Base-by-base conservation (phyloP, 2,797 vertebrate species). In the Tamandua tetradactyla region DNA sequence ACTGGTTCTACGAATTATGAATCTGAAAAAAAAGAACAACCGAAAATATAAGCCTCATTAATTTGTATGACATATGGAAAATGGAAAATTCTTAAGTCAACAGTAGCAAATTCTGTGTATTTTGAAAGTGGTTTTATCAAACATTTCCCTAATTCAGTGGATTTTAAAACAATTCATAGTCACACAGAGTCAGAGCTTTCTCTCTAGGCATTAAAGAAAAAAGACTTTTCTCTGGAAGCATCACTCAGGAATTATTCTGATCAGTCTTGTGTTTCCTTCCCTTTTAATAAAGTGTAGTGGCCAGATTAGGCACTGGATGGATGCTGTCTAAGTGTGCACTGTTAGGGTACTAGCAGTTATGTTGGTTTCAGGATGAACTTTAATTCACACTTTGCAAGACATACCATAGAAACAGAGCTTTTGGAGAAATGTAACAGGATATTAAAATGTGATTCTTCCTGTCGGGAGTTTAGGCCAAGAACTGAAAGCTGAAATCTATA, bases 131-230 rank as follows among this genome's bases (percentile, higher is more conserved):
- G 81, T 71, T 88, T 61, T 86, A 80, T 76, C 20, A 76, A 88
- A 18, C 15, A 69, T 78, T 95, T 74, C 66, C 92, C 30, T 92
- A 78, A 86, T 83, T 66, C 32, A 42, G 0, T 79, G 89, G 69
- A 87, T 89, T 95, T 93, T 74, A 71, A 89, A 93, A 47, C 37
- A 87, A 64, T 89, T 92, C 42, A 23, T n/a, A 72, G 42, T 66
- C 78, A 49, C 25, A 25, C 66, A 52, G 27, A 52, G 23, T 81
- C n/a, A 20, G 52, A 92, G n/a, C 17, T 89, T 80, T 72, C n/a
- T 93, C 75, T 79, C 25, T 49, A 84, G 81, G 15, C 0, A 37
- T 93, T 14, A 52, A 17, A 17, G 7, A 55, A 55, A 55, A 55
- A 55, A 20, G 44, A 92, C n/a, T 14, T 89, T 80, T 68, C n/a